Evolutionary conservation across 2,888 invertebrate species (phyloP).

Genomic region (Orthosia cruda): DNA sequence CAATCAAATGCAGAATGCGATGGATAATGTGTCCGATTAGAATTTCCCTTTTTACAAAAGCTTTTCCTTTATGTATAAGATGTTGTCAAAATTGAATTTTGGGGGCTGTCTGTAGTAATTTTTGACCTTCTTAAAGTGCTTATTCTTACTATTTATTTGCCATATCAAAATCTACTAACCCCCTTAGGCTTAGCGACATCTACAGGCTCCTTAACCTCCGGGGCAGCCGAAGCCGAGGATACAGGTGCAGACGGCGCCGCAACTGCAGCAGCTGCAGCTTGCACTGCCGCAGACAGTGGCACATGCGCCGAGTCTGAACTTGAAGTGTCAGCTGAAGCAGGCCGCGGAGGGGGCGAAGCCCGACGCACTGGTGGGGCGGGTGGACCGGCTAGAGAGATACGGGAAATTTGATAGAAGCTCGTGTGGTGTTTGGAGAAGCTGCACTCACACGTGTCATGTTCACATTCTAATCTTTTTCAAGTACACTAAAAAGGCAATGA

Average conservation of each 20-base stretch:
- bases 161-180: slow-evolving; percentile 31
- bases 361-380: slow-evolving; percentile 75
- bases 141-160: too few relatives aligned
- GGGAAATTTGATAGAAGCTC: not conserved
- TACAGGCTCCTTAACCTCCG: slow-evolving; percentile 74
- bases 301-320: slow-evolving; percentile 90
- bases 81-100: too few relatives aligned
- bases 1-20: too few relatives aligned
- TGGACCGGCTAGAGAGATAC: slow-evolving; percentile 49
- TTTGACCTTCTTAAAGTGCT: too few relatives aligned
- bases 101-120: too few relatives aligned
- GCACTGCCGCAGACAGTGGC: slow-evolving; percentile 80
- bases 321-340: slow-evolving; percentile 91
- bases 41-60: too few relatives aligned
- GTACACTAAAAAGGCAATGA: not conserved
- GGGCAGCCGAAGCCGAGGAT: slow-evolving; percentile 59
- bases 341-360: slow-evolving; percentile 87
- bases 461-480: slow-evolving; percentile 53
- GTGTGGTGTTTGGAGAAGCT: slow-evolving; percentile 6
- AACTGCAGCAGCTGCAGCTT: slow-evolving; percentile 20
- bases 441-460: not conserved
- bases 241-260: slow-evolving; percentile 37
- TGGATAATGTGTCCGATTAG: too few relatives aligned
- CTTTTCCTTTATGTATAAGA: too few relatives aligned
- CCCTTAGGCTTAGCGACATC: slow-evolving; percentile 77